phyloP scores from a whole-genome alignment of 2,888 invertebrate genomes.

The Mystacides longicornis region DNA sequence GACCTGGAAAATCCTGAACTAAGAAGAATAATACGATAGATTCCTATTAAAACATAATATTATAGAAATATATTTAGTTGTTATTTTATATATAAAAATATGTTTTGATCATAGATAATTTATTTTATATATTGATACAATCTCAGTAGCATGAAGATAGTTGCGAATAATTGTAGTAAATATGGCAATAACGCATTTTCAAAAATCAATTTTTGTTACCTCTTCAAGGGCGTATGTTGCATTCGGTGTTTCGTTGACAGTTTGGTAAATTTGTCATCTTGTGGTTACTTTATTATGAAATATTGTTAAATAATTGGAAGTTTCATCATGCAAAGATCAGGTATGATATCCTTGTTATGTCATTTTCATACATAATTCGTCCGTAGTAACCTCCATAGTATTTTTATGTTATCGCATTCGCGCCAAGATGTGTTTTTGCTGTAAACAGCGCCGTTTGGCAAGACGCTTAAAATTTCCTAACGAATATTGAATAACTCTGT shows the following conservation, averaged over 20 bases:
- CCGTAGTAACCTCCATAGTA: neutral
- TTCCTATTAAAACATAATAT: too few species aligned
- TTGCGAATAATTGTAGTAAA: conserved; percentile 8
- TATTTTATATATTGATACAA: too few species aligned
- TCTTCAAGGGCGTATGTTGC: conserved; percentile 36
- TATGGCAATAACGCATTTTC: conserved; percentile 28
- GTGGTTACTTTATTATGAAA: conserved; percentile 17
- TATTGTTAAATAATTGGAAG: conserved; percentile 23
- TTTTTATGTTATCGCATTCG: conserved; percentile 8
- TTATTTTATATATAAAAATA: too few species aligned
- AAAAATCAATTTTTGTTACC: conserved; percentile 41
- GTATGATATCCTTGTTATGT: conserved; percentile 30
- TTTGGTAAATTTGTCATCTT: conserved; percentile 12
- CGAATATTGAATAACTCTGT: too few species aligned
- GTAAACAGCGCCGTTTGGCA: too few species aligned
- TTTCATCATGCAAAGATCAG: conserved; percentile 46
- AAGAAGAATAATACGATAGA: too few species aligned
- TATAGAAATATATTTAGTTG: too few species aligned
- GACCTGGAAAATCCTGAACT: too few species aligned
- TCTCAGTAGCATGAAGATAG: conserved; percentile 11
- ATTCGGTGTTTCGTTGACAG: conserved; percentile 18
- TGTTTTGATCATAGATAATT: too few species aligned
- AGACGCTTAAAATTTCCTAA: too few species aligned
- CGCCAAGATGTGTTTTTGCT: conserved; percentile 14
- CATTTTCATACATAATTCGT: neutral